Evolutionary conservation across 2,113 vertebrate species (phyloP).

Genomic region (Oreocharis arfaki): DNA sequence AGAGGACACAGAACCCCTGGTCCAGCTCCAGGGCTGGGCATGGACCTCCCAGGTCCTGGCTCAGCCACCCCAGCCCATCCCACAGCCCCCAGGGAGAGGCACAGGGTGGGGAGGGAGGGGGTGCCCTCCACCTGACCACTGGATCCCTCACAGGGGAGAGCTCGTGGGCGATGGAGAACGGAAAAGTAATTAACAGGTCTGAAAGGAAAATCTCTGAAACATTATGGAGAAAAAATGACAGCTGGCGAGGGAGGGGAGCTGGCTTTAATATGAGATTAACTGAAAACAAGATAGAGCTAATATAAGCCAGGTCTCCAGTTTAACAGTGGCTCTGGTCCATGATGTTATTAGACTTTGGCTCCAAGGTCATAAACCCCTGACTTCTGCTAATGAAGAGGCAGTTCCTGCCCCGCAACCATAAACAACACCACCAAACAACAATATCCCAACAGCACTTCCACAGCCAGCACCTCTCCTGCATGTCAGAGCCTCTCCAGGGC

Average conservation of each 20-base stretch:
- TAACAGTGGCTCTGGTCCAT: slow-evolving; percentile 21
- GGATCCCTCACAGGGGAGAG: neutral
- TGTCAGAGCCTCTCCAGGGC: neutral
- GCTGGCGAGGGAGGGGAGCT: neutral
- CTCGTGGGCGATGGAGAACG: neutral
- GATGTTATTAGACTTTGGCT: neutral
- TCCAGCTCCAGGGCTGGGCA: neutral
- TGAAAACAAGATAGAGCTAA: slow-evolving; percentile 34
- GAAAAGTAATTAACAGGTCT: slow-evolving; percentile 16
- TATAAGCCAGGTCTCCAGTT: slow-evolving; percentile 25
- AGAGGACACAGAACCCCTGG: neutral
- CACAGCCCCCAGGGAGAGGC: neutral
- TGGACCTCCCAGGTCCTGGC: neutral
- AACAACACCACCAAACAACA: neutral
- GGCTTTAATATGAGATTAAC: neutral
- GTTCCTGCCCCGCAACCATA: neutral
- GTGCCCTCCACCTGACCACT: neutral
- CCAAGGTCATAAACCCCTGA: neutral
- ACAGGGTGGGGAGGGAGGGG: neutral
- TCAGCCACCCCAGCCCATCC: neutral
- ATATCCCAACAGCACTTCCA: neutral
- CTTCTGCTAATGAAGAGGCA: neutral
- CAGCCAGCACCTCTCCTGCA: neutral
- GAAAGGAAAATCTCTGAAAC: neutral
- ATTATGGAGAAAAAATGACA: neutral